phyloP scores from a whole-genome alignment of 2,113 vertebrate species.

The Elgaria multicarinata region DNA sequence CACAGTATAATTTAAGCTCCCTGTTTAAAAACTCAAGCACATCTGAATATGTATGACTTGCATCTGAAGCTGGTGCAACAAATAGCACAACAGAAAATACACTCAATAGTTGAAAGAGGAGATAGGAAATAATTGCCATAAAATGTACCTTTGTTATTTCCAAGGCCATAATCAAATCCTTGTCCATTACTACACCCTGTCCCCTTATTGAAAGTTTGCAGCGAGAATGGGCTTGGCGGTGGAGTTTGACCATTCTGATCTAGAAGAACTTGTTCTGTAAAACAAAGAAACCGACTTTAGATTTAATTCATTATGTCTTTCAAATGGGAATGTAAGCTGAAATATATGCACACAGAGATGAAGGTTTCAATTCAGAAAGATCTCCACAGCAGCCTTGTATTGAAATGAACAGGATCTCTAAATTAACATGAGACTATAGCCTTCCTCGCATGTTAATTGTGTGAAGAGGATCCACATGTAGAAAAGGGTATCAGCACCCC shows the following conservation, averaged over 20 bases:
- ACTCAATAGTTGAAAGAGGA: background rate
- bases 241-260: conserved; percentile 94
- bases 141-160: conserved; percentile 94
- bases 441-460: background rate
- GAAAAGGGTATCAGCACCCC: background rate
- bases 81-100: background rate
- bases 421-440: background rate
- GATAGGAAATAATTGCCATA: background rate
- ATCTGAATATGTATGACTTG: background rate
- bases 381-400: background rate
- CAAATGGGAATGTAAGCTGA: conserved; percentile 41
- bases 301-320: conserved; percentile 52
- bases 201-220: conserved; percentile 92
- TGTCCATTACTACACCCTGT: conserved; percentile 87
- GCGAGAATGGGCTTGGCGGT: conserved; percentile 95
- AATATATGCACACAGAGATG: background rate
- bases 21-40: background rate
- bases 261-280: conserved; percentile 90
- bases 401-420: background rate
- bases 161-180: conserved; percentile 96
- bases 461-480: background rate
- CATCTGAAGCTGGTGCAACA: background rate
- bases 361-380: background rate
- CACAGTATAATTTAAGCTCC: background rate
- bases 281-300: conserved; percentile 38